phyloP scores from a whole-genome alignment of 35 echinoderm and acorn worm species.

The Lytechinus pictus region DNA sequence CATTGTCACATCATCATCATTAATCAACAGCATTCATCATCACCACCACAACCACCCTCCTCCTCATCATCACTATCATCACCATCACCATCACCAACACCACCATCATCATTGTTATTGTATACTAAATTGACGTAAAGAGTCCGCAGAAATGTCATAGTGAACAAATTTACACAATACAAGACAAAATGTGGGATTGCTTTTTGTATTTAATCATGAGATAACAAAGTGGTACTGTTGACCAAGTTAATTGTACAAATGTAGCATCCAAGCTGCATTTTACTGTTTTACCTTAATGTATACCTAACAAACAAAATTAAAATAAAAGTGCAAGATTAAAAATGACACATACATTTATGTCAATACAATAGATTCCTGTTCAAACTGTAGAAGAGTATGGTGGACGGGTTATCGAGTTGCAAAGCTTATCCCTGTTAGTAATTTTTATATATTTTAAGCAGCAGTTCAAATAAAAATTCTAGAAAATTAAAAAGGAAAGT shows the following conservation, averaged over 20 bases:
- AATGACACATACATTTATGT: background rate
- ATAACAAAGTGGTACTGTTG: background rate
- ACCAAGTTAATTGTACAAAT: background rate
- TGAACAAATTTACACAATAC: background rate
- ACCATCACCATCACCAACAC: background rate
- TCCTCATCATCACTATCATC: background rate
- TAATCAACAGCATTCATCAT: background rate
- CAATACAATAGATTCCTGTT: background rate
- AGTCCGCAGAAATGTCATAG: background rate
- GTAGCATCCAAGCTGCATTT: background rate
- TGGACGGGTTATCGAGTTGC: background rate
- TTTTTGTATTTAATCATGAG: background rate
- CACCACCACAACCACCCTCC: background rate
- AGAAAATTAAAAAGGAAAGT: background rate
- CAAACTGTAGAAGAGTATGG: background rate
- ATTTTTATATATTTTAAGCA: background rate
- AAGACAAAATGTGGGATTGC: background rate
- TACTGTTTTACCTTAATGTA: background rate
- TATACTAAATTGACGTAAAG: too few relatives aligned
- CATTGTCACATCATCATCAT: background rate
- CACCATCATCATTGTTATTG: background rate
- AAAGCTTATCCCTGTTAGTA: background rate
- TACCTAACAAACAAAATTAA: background rate
- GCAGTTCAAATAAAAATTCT: background rate
- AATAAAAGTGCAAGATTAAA: background rate